These are phyloP conservation scores for Falco berigora DNA, from an alignment of 2,797 vertebrate species.

Conservation along the genomic window DNA sequence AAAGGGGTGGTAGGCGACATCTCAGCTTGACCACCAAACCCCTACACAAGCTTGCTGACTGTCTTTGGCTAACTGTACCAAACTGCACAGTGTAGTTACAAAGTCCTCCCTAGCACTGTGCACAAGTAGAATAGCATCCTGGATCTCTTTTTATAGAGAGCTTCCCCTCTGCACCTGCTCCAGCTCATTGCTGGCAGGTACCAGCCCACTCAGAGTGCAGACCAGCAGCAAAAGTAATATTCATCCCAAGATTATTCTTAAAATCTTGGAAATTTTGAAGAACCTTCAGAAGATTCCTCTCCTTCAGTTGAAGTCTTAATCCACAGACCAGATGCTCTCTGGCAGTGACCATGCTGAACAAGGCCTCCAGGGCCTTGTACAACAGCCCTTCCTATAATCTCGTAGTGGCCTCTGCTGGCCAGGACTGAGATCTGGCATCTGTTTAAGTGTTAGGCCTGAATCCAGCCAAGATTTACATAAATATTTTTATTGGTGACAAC, in stretches of 20 bases:
- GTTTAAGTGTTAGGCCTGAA: not conserved
- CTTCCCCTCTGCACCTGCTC: not conserved
- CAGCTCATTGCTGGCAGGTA: not conserved
- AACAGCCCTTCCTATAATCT: not conserved
- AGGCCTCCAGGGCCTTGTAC: not conserved
- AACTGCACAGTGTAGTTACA: not conserved
- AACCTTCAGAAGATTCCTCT: not conserved
- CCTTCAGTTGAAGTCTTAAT: not conserved
- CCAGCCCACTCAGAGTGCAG: not conserved
- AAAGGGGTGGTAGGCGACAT: not conserved
- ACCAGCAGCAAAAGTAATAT: not conserved
- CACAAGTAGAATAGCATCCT: not conserved
- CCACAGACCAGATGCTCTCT: not conserved
- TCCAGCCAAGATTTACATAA: not conserved
- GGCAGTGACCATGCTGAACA: not conserved
- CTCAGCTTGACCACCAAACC: not conserved
- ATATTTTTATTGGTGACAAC: not conserved
- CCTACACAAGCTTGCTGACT: not conserved
- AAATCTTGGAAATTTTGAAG: not conserved
- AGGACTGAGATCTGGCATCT: not conserved
- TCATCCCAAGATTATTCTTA: not conserved
- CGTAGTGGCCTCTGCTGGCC: conserved; percentile 37
- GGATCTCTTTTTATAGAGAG: not conserved
- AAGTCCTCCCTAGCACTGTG: not conserved
- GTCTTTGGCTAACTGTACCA: not conserved